These are phyloP conservation scores for Halictus rubicundus DNA, from an alignment of 1,140 invertebrate genomes.

Conservation along the genomic window DNA sequence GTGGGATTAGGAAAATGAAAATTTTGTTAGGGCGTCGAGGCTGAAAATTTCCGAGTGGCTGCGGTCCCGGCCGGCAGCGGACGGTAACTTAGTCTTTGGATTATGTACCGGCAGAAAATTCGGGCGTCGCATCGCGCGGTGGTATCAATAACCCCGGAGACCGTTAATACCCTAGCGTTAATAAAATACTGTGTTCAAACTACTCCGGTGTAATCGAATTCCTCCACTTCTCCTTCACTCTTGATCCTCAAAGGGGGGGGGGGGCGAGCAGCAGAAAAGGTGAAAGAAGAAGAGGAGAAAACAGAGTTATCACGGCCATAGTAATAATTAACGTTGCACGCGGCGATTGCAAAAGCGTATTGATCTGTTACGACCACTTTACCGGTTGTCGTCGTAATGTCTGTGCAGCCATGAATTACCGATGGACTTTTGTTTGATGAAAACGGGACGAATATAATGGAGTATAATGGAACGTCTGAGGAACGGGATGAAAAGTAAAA, in stretches of 20 bases:
- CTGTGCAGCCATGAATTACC: slow-evolving; percentile 51
- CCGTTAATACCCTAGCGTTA: slow-evolving; percentile 30
- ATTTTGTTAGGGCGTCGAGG: slow-evolving; percentile 14
- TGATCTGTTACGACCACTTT: slow-evolving; percentile 56
- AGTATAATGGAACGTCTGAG: neutral
- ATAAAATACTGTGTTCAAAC: slow-evolving; percentile 33
- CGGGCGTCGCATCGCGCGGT: neutral
- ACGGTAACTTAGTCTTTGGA: slow-evolving; percentile 8
- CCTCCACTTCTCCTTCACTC: slow-evolving; percentile 5
- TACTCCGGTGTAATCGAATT: slow-evolving; percentile 13
- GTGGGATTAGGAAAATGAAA: slow-evolving; percentile 25
- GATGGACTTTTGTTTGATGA: slow-evolving; percentile 7
- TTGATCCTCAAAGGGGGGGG: too few species aligned
- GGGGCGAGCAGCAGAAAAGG: neutral
- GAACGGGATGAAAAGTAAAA: too few species aligned
- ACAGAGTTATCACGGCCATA: slow-evolving; percentile 47
- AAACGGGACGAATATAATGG: slow-evolving; percentile 8
- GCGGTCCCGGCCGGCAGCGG: neutral
- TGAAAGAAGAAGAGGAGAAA: neutral
- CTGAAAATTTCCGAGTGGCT: neutral
- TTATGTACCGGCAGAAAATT: slow-evolving; percentile 22
- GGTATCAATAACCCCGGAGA: slow-evolving; percentile 24
- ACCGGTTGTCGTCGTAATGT: slow-evolving; percentile 33
- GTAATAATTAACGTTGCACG: slow-evolving; percentile 51
- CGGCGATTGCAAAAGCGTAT: slow-evolving; percentile 51